Evolutionary conservation across 2,888 invertebrate genomes (phyloP).

Genomic region (Mythimna loreyi): DNA sequence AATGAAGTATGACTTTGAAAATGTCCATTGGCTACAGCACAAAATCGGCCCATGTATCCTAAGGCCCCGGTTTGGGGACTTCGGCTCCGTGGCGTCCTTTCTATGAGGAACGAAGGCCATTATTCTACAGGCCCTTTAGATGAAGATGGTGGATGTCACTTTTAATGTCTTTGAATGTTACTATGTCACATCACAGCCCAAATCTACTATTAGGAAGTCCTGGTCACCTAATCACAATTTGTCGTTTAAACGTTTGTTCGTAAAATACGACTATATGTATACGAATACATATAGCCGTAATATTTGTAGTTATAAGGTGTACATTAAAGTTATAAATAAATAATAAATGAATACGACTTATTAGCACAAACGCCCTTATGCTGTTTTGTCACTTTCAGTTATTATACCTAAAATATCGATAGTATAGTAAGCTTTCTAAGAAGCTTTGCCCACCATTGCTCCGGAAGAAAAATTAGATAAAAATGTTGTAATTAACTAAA

Average conservation of each 20-base stretch:
- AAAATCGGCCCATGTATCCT: neutral
- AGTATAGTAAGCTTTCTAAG: neutral
- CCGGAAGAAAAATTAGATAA: neutral
- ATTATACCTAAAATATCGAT: neutral
- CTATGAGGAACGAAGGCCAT: neutral
- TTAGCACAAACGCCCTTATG: neutral
- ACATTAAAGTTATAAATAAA: too few relatives aligned
- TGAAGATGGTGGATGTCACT: neutral
- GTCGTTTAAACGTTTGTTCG: too few relatives aligned
- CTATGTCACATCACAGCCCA: neutral
- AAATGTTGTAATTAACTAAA: neutral
- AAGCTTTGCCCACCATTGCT: too few relatives aligned
- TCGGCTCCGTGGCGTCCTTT: too few relatives aligned
- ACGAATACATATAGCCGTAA: too few relatives aligned
- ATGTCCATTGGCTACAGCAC: neutral
- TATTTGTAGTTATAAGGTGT: too few relatives aligned
- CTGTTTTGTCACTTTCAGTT: neutral
- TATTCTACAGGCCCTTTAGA: neutral
- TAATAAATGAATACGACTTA: neutral
- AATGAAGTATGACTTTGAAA: conserved; percentile 7
- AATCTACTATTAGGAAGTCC: neutral
- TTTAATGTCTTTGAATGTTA: neutral
- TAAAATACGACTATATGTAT: too few relatives aligned
- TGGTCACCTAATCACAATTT: neutral
- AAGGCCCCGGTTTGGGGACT: neutral